Conservation (phyloP, 2,888 invertebrate genomes). For the Andrena bicolor region DNA sequence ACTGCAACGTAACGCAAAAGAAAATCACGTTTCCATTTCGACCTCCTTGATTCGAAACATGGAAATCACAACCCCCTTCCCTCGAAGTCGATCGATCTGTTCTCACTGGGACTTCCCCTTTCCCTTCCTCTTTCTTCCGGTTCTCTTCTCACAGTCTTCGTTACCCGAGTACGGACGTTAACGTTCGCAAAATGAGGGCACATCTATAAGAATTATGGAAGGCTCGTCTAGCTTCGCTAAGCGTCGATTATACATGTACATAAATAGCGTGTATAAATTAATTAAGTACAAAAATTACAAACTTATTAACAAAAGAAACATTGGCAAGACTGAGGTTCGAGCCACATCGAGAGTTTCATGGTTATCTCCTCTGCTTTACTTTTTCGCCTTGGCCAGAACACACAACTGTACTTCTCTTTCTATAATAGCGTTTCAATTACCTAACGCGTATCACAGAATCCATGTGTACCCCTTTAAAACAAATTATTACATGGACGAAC, state of each 20-base stretch:
- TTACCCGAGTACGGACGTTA: conserved; percentile 52
- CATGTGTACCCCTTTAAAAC: conserved; percentile 76
- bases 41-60: conserved; percentile 23
- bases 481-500: conserved; percentile 53
- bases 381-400: conserved; percentile 20
- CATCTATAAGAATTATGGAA: conserved; percentile 77
- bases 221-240: conserved; percentile 80
- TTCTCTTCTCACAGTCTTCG: conserved; percentile 31
- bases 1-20: conserved; percentile 31
- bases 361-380: conserved; percentile 4
- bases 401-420: conserved; percentile 5
- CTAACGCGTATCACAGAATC: conserved; percentile 84
- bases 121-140: neutral
- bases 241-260: conserved; percentile 77
- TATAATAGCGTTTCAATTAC: conserved; percentile 71
- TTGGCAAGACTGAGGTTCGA: conserved; percentile 83
- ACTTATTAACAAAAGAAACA: conserved; percentile 84
- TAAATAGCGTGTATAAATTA: conserved; percentile 83
- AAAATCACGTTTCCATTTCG: conserved; percentile 42
- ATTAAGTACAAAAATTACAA: conserved; percentile 85
- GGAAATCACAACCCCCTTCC: conserved; percentile 20
- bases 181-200: conserved; percentile 72
- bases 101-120: conserved; percentile 7
- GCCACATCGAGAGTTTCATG: conserved; percentile 58
- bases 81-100: conserved; percentile 3